Evolutionary conservation across 2,113 vertebrate genomes (phyloP), one percentile per base, ranked within the genome.

Genomic region (Xenotilapia caudafasciata): DNA sequence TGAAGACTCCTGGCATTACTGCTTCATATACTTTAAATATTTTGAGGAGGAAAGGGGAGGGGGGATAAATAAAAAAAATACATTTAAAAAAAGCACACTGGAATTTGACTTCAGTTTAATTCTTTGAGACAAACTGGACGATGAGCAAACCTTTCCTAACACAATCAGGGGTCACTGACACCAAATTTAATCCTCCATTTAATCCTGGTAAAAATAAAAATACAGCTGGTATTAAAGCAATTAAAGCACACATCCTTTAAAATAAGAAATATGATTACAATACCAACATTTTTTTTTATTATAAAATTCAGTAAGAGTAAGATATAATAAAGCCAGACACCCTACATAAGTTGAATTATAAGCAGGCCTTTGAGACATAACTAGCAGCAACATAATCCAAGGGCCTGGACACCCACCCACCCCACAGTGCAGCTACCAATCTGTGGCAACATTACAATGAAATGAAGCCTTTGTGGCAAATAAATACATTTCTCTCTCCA

Each of bases 301-400:
- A 70, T 40, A 92, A 94, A 93, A 94, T 45, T 73, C 31, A 65
- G 62, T 60, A 60, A 60, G 28, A 87, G 88, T 75, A 91, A 79
- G 75, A 88, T 83, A 83, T 56, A 86, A 73, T 31, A 51, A 93
- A 92, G 85, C 85, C 82, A 92, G 82, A 90, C 31, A 81, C 73
- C 82, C 77, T 38, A 79, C 89, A 81, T 90, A 85, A 60, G 56
- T 84, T 89, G 70, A 93, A 93, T 89, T 33, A 88, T 85, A 89
- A 92, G 87, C 90, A 92, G 91, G 91, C 93, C 85, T 94, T 90
- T 88, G 86, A 93, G 89, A 94, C 89, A 90, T 80, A 91, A 75
- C 84, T 83, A 96, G 93, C 94, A 96, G 93, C 94, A 92, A 94
- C 85, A 86, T 75, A 87, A 92, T 58, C 84, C 2, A 83, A 85